Base-by-base conservation (phyloP, 2,113 vertebrate genomes). In the Melanerpes aurifrons region DNA sequence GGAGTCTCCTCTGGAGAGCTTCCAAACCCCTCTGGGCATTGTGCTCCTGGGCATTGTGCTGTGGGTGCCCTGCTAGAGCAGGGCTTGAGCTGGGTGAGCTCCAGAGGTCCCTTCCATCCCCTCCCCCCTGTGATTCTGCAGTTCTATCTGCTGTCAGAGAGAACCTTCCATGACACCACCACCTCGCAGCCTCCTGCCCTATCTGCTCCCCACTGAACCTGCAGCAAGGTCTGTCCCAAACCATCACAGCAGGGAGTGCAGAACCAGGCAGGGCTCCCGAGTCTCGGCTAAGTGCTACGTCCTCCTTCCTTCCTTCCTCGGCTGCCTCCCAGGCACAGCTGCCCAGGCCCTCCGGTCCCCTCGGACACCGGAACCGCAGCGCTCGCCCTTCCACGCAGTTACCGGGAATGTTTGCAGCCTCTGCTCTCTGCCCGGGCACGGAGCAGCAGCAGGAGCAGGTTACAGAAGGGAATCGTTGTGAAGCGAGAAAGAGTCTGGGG, bases 381-480 rank as follows among this genome's bases (percentile, higher is more conserved):
- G 5, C 78, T 48, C 24, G 8, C 69, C 1, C 19, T 7, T 13
- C 7, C 62, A 3, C n/a, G 0, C 50, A 3, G n/a, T 54, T 2
- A 8, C 7, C 1, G 9, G 12, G 10, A 22, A 9, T 0, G 13
- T 12, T 29, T 13, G 4, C 79, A 17, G n/a, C 14, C n/a, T 35
- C 69, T 1, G 31, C 7, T 10, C 31, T 59, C 47, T 22, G 45
- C 21, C 7, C 3, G 7, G 35, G 62, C 4, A 20, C 26, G 10
- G 28, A 5, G 18, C 7, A 8, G 56, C 64, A 31, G 24, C 31
- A n/a, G 61, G 16, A 58, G 40, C 45, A 7, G 59, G 47, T 37
- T 12, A 11, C 26, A 35, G 9, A 3, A 31, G 9, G 35, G 28
- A 18, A 63, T 2, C n/a, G 2, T 7, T 25, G 13, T 17, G 8